phyloP scores from a whole-genome alignment of 2,113 vertebrate genomes.

The Megaceryle torquata region DNA sequence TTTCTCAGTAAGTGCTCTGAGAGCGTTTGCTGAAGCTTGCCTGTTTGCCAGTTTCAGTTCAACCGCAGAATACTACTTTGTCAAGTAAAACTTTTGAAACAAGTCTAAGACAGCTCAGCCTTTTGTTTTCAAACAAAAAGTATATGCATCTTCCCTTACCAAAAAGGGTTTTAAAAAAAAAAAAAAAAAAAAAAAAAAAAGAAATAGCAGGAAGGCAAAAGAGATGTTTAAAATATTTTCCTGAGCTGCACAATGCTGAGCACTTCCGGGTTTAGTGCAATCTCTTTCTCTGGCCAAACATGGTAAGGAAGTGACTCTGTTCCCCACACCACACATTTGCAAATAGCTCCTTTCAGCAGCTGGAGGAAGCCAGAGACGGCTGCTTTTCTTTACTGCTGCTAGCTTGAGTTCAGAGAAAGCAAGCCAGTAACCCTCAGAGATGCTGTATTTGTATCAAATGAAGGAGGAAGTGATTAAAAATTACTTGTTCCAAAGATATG shows the following conservation, averaged over 20 bases:
- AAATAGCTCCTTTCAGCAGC: slow-evolving; percentile 56
- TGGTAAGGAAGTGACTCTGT: slow-evolving; percentile 70
- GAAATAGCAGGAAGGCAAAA: slow-evolving; percentile 6
- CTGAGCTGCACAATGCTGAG: slow-evolving; percentile 9
- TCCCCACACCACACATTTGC: slow-evolving; percentile 40
- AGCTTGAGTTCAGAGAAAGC: slow-evolving; percentile 14
- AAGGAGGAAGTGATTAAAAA: slow-evolving; percentile 27
- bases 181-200: background rate
- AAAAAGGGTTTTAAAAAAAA: background rate
- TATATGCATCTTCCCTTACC: background rate
- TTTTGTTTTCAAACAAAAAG: slow-evolving; percentile 7
- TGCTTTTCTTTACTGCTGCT: background rate
- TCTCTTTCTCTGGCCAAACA: slow-evolving; percentile 65
- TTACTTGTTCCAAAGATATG: background rate
- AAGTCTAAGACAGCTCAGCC: background rate
- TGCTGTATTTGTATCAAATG: background rate
- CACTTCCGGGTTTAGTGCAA: slow-evolving; percentile 36
- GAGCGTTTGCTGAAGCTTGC: background rate
- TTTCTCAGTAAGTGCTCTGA: background rate
- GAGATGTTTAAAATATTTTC: slow-evolving; percentile 44
- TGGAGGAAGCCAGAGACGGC: slow-evolving; percentile 52
- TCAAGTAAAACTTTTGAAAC: background rate
- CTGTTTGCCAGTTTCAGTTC: background rate
- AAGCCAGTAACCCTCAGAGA: background rate
- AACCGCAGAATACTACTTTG: background rate